phyloP scores from a whole-genome alignment of 2,113 vertebrate genomes.

The Eubucco bourcierii region DNA sequence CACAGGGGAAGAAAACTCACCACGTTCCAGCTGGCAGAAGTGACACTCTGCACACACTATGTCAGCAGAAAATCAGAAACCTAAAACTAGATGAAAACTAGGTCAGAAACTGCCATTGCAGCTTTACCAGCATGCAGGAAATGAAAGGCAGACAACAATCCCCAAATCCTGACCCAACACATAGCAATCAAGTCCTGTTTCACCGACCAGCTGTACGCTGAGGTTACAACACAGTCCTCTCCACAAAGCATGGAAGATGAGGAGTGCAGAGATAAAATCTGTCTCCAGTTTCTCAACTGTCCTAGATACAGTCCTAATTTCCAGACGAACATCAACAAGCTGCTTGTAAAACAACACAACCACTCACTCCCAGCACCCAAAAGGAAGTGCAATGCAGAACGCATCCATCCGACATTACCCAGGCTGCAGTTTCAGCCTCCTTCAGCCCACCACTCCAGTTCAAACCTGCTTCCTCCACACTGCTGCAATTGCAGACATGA shows the following conservation, averaged over 20 bases:
- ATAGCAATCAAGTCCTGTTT: neutral
- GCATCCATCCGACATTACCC: neutral
- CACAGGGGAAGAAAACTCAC: neutral
- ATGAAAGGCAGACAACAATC: neutral
- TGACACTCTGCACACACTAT: neutral
- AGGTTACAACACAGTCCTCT: neutral
- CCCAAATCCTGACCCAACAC: neutral
- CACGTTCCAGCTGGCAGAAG: neutral
- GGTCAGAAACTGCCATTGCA: neutral
- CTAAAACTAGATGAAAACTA: neutral
- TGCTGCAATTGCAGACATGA: neutral
- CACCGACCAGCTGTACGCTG: neutral
- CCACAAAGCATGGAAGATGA: neutral
- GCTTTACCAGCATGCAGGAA: neutral
- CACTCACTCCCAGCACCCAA: neutral
- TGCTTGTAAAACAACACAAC: neutral
- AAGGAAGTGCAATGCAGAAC: neutral
- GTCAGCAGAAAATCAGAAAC: neutral
- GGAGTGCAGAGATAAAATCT: neutral
- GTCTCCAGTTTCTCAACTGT: neutral
- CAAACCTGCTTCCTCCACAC: neutral
- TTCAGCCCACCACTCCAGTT: neutral
- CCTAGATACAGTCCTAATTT: neutral
- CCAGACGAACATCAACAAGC: neutral
- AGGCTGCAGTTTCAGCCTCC: neutral